Evolutionary conservation across 2,888 invertebrate genomes (phyloP).

Genomic region (Macaria liturata): DNA sequence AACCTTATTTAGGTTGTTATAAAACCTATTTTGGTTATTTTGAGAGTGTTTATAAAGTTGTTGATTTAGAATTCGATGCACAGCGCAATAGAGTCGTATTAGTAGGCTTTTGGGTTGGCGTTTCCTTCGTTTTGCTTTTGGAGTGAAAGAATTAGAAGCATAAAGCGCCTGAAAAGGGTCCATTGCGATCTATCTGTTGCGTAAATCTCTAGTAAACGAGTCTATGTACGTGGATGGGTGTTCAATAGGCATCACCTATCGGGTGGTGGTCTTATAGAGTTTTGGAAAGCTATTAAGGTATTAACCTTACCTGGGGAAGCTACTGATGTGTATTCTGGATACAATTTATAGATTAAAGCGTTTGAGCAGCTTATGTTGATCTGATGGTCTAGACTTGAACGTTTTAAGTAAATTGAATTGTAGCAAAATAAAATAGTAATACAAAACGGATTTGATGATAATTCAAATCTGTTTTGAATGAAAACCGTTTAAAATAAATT

Average conservation of each 20-base stretch:
- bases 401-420: too few relatives aligned
- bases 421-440: too few relatives aligned
- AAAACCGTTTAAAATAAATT: too few relatives aligned
- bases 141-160: slow-evolving; percentile 53
- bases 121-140: slow-evolving; percentile 48
- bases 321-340: neutral
- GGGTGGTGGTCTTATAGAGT: slow-evolving; percentile 18
- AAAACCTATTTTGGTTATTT: slow-evolving; percentile 11
- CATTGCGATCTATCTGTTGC: slow-evolving; percentile 46
- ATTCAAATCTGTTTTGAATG: too few relatives aligned
- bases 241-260: slow-evolving; percentile 38
- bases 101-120: slow-evolving; percentile 34
- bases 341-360: slow-evolving; percentile 1
- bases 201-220: slow-evolving; percentile 43
- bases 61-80: slow-evolving; percentile 22
- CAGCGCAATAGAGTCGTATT: slow-evolving; percentile 18
- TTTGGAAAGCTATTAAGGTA: slow-evolving; percentile 20
- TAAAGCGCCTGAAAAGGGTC: slow-evolving; percentile 62
- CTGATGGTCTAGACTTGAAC: too few relatives aligned
- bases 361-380: neutral
- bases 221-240: slow-evolving; percentile 42
- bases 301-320: slow-evolving; percentile 11
- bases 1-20: slow-evolving; percentile 4
- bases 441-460: too few relatives aligned
- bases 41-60: slow-evolving; percentile 6